These are phyloP conservation scores for Lamproptera curius DNA, from an alignment of 2,888 invertebrate species.

Conservation along the genomic window DNA sequence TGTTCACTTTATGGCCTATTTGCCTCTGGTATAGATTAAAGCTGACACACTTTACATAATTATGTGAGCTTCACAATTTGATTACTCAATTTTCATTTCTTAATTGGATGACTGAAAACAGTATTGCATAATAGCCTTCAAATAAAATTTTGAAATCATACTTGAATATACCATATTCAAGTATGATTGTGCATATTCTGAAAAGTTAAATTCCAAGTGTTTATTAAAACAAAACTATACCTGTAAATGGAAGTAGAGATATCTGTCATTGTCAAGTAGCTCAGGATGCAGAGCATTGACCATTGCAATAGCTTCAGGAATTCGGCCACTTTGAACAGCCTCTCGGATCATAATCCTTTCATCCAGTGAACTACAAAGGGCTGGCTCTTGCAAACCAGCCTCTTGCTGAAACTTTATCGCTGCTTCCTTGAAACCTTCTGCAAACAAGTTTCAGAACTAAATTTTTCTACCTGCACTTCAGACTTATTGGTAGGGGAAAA, in stretches of 20 bases:
- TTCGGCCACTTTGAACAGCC: constrained; percentile 94
- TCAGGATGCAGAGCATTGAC: constrained; percentile 97
- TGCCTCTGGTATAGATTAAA: no score
- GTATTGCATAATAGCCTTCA: no score
- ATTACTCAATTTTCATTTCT: no score
- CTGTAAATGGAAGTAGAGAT: constrained; percentile 96
- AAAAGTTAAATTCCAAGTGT: no score
- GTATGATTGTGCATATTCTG: no score
- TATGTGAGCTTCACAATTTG: no score
- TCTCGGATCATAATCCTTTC: constrained; percentile 95
- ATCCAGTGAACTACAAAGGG: constrained; percentile 86
- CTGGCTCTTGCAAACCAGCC: constrained; percentile 83
- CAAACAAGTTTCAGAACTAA: constrained; percentile 32
- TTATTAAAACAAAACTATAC: no score
- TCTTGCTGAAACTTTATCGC: constrained; percentile 98
- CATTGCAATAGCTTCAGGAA: constrained; percentile 94
- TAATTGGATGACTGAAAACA: no score
- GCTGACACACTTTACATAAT: no score
- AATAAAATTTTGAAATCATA: no score
- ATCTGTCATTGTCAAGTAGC: constrained; percentile 95
- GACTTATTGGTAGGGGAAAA: background rate
- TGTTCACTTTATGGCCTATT: no score
- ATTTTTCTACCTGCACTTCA: background rate
- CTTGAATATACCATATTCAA: no score
- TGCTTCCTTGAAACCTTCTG: constrained; percentile 97